Base-by-base conservation (phyloP, 2,888 invertebrate genomes). In the Eretmocerus hayati region DNA sequence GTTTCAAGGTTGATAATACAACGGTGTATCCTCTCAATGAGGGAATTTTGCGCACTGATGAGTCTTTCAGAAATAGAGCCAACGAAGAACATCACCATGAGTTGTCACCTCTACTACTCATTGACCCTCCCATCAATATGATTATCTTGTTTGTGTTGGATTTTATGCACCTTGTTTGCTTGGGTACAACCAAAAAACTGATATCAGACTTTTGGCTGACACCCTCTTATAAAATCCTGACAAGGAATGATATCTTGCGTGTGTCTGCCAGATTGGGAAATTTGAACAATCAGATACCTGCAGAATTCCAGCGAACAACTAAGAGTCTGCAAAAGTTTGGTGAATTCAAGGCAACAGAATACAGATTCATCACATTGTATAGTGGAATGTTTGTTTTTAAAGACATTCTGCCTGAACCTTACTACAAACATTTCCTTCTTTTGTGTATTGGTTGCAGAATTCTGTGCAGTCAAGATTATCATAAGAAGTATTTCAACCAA, bases 341-440 rank as follows among this genome's bases (percentile, higher is more conserved):
- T 16, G 30, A 30, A 8, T 46, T 38, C 32, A 46, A 46, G 19
- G 46, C 46, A 13, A 32, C 32, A 6, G 39, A 32, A 11, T 46
- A 23, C 15, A 4, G 44, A 22, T 35, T 15, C 22, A 20, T 42
- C 21, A 13, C 21, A 16, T 21, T 42, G 4, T 42, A 42, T 32
- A 13, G 6, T 11, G 42, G 21, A 4, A 3, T 13, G 4, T 18
- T 42, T 35, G n/a, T 42, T 20, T 4, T n/a, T n/a, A n/a, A n/a
- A n/a, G n/a, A n/a, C n/a, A n/a, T n/a, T n/a, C n/a, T n/a, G n/a
- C n/a, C n/a, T 32, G n/a, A 33, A 4, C n/a, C 21, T 2, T 5
- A 13, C 13, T 20, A 31, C 13, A 32, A 19, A 8, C 22, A 33
- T 15, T 42, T 42, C 11, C 2, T 31, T 2, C 11, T n/a, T 20